These are phyloP conservation scores for Drosophila sordidula DNA, from an alignment of 2,888 invertebrate species.

Conservation along the genomic window DNA sequence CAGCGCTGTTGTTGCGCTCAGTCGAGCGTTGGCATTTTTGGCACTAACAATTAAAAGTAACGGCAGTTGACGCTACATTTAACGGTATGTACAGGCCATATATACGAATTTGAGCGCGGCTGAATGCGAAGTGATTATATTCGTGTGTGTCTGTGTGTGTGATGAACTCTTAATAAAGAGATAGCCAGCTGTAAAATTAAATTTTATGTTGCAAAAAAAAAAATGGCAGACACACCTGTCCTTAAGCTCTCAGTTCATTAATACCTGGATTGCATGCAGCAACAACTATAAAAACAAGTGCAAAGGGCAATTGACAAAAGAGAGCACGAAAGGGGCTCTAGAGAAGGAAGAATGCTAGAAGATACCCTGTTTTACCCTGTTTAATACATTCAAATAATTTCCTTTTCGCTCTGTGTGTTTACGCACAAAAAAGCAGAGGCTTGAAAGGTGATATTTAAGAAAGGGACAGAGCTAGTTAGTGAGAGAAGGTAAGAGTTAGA, in stretches of 20 bases:
- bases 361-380: not conserved
- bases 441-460: not conserved
- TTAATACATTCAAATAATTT: too few species aligned
- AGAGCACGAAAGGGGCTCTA: not conserved
- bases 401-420: too few species aligned
- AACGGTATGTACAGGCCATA: constrained; percentile 56
- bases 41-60: constrained; percentile 76
- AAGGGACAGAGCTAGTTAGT: not conserved
- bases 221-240: constrained; percentile 29
- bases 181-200: constrained; percentile 71
- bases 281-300: constrained; percentile 27
- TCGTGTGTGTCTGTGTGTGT: constrained; percentile 23
- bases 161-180: constrained; percentile 61
- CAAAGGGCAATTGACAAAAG: constrained; percentile 25
- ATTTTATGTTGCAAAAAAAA: constrained; percentile 58
- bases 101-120: not conserved
- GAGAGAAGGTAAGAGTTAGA: not conserved
- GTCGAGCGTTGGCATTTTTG: constrained; percentile 57
- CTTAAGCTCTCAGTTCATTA: constrained; percentile 56
- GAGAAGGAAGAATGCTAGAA: not conserved
- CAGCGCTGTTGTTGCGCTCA: constrained; percentile 20
- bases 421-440: too few species aligned
- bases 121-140: not conserved
- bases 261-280: constrained; percentile 45
- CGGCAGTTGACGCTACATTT: constrained; percentile 66